Percentiles rank a stretch among this genome's conserved stretches.
Evolutionary conservation across 2,888 invertebrate species (phyloP).

Genomic region (Aleiodes alternator): DNA sequence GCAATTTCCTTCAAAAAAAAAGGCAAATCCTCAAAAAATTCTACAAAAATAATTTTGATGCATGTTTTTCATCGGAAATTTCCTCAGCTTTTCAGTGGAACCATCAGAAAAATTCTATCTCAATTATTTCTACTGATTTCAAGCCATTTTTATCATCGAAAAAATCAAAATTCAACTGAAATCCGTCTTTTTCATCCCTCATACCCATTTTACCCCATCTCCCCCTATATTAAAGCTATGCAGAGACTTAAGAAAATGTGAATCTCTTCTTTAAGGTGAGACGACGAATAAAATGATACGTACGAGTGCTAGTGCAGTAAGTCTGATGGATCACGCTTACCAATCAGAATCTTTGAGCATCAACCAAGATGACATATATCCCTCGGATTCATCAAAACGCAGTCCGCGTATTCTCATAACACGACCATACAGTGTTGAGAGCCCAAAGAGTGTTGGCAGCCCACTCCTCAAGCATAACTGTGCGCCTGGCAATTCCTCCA

Average conservation of each 20-base stretch:
- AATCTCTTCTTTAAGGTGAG: conserved; percentile 58
- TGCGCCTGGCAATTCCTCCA: conserved; percentile 46
- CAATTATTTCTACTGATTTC: too few relatives aligned
- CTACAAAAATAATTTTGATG: too few relatives aligned
- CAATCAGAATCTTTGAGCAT: conserved; percentile 47
- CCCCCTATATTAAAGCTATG: too few relatives aligned
- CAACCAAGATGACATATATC: conserved; percentile 50
- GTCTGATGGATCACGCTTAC: conserved; percentile 76
- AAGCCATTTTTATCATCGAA: too few relatives aligned
- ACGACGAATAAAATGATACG: conserved; percentile 66
- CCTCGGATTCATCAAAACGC: conserved; percentile 71
- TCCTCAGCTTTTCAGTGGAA: too few relatives aligned
- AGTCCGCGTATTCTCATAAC: conserved; percentile 86
- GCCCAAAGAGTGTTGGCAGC: conserved; percentile 74
- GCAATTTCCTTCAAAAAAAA: too few relatives aligned
- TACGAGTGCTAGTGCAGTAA: conserved; percentile 78
- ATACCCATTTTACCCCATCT: too few relatives aligned
- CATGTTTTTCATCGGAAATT: too few relatives aligned
- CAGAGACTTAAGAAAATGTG: neutral
- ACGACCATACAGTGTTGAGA: conserved; percentile 84
- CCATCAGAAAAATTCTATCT: too few relatives aligned
- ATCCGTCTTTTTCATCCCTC: too few relatives aligned
- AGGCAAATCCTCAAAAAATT: too few relatives aligned
- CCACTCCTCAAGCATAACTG: conserved; percentile 64
- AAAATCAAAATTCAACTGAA: too few relatives aligned